Evolutionary conservation across 1,140 invertebrate genomes (phyloP).

Genomic region (Lepidurus packardi): DNA sequence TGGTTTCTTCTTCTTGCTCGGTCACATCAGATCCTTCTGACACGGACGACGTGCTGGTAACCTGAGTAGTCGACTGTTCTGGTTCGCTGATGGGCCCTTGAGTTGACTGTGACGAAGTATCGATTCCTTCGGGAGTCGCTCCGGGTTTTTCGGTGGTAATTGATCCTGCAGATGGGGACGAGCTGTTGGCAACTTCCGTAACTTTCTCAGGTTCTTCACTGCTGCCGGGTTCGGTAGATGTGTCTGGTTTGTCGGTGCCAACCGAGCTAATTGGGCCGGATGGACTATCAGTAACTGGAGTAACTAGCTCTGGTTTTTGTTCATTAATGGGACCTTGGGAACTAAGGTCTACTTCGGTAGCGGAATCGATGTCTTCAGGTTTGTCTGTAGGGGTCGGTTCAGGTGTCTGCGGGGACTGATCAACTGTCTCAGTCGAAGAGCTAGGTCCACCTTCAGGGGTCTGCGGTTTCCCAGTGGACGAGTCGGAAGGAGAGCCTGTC

Average conservation of each 20-base stretch:
- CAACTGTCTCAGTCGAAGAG: neutral
- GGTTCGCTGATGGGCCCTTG: neutral
- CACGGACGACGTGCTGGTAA: constrained; percentile 34
- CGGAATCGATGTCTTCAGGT: constrained; percentile 36
- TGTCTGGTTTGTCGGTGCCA: too few relatives aligned
- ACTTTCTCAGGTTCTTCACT: too few relatives aligned
- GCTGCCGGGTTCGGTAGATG: too few relatives aligned
- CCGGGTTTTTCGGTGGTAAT: neutral
- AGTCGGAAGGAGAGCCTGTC: constrained; percentile 28
- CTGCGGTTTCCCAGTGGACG: constrained; percentile 28
- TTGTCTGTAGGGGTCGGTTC: constrained; percentile 36
- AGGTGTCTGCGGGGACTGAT: neutral
- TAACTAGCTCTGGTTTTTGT: neutral
- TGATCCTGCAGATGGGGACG: neutral
- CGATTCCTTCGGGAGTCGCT: too few relatives aligned
- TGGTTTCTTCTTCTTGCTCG: constrained; percentile 7
- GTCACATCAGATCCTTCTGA: constrained; percentile 23
- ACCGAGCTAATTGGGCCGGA: too few relatives aligned
- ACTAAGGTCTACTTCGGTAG: constrained; percentile 30
- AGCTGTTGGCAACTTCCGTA: too few relatives aligned
- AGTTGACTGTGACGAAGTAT: too few relatives aligned
- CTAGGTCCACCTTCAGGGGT: neutral
- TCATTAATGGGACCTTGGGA: constrained; percentile 16
- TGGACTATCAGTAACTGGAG: too few relatives aligned
- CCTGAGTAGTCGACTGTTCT: neutral